phyloP scores from a whole-genome alignment of 2,113 vertebrate genomes.

The Brachypteracias leptosomus region DNA sequence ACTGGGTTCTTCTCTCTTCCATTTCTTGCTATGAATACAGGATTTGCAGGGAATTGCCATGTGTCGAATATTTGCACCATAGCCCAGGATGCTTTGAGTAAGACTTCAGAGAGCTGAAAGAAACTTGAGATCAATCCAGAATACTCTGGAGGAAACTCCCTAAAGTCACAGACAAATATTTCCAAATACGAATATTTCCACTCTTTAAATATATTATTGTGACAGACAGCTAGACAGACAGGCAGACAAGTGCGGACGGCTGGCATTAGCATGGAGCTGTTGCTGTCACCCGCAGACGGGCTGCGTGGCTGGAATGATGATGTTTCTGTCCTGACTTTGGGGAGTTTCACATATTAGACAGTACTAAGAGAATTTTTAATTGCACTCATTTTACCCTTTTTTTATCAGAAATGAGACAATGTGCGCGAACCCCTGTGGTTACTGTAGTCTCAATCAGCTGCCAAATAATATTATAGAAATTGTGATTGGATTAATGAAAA shows the following conservation, averaged over 20 bases:
- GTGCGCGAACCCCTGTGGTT: conserved; percentile 46
- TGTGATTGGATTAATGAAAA: conserved; percentile 76
- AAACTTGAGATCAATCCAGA: not conserved
- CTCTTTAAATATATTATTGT: not conserved
- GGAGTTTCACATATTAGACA: conserved; percentile 45
- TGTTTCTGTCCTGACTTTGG: conserved; percentile 26
- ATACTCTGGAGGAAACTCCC: not conserved
- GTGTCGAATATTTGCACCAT: not conserved
- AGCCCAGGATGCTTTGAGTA: not conserved
- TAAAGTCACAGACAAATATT: not conserved
- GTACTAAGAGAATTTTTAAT: conserved; percentile 64
- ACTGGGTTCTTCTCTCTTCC: not conserved
- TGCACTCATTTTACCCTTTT: conserved; percentile 23
- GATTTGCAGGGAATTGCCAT: not conserved
- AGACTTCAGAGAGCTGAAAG: not conserved
- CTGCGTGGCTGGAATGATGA: conserved; percentile 41
- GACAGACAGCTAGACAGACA: not conserved
- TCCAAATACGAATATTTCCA: not conserved
- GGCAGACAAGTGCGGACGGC: not conserved
- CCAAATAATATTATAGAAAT: conserved; percentile 68
- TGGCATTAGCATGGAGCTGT: conserved; percentile 23
- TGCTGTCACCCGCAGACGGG: not conserved
- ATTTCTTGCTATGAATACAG: not conserved
- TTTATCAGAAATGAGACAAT: conserved; percentile 67
- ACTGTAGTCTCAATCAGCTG: conserved; percentile 58